Base-by-base conservation (phyloP, 2,888 invertebrate species). In the Diarsia mendica region DNA sequence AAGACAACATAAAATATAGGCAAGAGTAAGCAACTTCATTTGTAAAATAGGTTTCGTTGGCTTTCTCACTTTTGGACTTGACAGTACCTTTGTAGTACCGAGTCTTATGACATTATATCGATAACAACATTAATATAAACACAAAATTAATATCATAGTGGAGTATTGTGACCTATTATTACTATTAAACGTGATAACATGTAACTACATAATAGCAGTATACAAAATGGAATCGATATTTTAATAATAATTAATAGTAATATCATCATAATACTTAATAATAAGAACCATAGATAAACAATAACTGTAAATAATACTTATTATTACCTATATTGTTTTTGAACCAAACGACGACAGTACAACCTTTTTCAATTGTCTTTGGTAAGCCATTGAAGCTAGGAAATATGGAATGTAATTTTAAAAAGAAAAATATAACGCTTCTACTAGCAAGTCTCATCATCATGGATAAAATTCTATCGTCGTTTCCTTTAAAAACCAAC, bases 131-230 rank as follows among this genome's bases (percentile, higher is more conserved):
- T 77, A 60, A 80, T 78, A 86, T 77, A 87, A 72, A 61, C 64
- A 79, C 51, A 13, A 67, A 51, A 58, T 39, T 60, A 74, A 79
- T 79, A 87, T 80, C 65, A 72, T 81, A 81, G 76, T 75, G 67
- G 85, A 87, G 80, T 85, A 85, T 72, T 86, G 79, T 87, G 86
- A 88, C 76, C 77, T 86, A 83, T 70, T 86, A 82, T 73, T 76
- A 75, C 77, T 86, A 85, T 74, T 74, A 81, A 86, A 85, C 51
- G 61, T 72, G 71, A 79, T 70, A 84, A 79, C 77, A 77, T 82
- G 71, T 81, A 66, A 75, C 71, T 79, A 86, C 69, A 67, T 84
- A 75, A 75, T 75, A 77, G 73, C 67, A 78, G 80, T 78, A 76
- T 78, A 84, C 79, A 76, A 80, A 79, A 28, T 77, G 69, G 79